A percentile compares a stretch with the other conserved stretches of the same genome.
Conservation (phyloP, 2,113 vertebrate genomes). For the Alosa alosa region DNA sequence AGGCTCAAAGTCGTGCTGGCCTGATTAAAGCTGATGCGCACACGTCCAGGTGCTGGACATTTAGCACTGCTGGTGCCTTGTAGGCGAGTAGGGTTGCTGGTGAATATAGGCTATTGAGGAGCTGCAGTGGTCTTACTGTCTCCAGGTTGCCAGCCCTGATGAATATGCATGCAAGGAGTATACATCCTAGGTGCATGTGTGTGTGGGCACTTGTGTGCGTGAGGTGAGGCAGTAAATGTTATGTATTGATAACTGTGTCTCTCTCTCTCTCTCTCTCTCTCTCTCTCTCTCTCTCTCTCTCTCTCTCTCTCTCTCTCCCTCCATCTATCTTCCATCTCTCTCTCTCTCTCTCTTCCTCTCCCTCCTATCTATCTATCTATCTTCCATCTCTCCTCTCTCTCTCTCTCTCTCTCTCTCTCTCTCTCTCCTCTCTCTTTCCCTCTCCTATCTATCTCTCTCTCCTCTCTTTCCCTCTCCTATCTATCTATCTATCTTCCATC, state of each 20-base stretch:
- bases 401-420: too few species aligned
- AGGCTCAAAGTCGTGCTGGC: background rate
- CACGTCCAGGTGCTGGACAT: background rate
- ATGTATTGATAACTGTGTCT: background rate
- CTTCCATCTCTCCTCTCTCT: too few species aligned
- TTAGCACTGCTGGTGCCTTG: background rate
- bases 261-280: background rate
- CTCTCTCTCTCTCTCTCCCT: too few species aligned
- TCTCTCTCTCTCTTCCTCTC: conserved; percentile 31
- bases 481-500: too few species aligned
- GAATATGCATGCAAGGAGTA: background rate
- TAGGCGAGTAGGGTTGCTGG: background rate
- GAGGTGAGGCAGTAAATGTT: background rate
- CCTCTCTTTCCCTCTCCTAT: background rate
- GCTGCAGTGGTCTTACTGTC: background rate
- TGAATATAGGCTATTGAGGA: background rate
- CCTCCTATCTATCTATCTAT: too few species aligned
- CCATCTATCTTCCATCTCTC: too few species aligned
- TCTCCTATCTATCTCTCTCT: too few species aligned
- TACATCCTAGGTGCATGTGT: background rate
- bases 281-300: too few species aligned
- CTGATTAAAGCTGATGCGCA: background rate
- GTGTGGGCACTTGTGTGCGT: background rate
- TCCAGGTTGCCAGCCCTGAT: background rate
- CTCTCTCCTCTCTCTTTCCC: background rate